These are phyloP conservation scores for Pecten maximus DNA, from an alignment of 2,888 invertebrate species.

Conservation along the genomic window DNA sequence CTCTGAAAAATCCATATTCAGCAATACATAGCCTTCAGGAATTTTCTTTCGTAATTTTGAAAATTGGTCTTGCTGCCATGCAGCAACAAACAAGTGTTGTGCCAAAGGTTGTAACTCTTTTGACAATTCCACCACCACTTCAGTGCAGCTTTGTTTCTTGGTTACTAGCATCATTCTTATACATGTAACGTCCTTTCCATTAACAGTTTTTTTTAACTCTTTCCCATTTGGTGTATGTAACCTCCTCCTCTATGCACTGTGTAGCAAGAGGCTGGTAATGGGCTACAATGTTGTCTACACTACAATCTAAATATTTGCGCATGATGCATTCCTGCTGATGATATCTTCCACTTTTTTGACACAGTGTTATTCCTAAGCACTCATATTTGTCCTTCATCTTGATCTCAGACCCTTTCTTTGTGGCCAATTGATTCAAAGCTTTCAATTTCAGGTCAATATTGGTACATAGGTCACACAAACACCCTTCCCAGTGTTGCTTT, in stretches of 20 bases:
- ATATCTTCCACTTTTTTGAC: slow-evolving; percentile 46
- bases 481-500: slow-evolving; percentile 51
- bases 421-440: slow-evolving; percentile 46
- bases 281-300: slow-evolving; percentile 41
- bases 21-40: not conserved
- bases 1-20: slow-evolving; percentile 56
- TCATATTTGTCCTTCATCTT: slow-evolving; percentile 46
- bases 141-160: slow-evolving; percentile 40
- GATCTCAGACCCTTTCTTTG: slow-evolving; percentile 22
- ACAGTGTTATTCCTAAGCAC: slow-evolving; percentile 45
- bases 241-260: not conserved
- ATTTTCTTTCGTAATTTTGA: slow-evolving; percentile 39
- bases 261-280: slow-evolving; percentile 45
- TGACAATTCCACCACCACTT: slow-evolving; percentile 47
- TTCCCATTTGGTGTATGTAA: slow-evolving; percentile 51
- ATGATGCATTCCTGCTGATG: slow-evolving; percentile 49
- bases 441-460: slow-evolving; percentile 55
- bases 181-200: slow-evolving; percentile 47
- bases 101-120: slow-evolving; percentile 49
- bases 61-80: slow-evolving; percentile 57
- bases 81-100: slow-evolving; percentile 52
- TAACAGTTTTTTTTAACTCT: not conserved
- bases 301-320: slow-evolving; percentile 46
- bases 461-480: slow-evolving; percentile 55
- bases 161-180: slow-evolving; percentile 49